Base-by-base conservation (phyloP, 2,888 invertebrate genomes). In the Andrena minutula region DNA sequence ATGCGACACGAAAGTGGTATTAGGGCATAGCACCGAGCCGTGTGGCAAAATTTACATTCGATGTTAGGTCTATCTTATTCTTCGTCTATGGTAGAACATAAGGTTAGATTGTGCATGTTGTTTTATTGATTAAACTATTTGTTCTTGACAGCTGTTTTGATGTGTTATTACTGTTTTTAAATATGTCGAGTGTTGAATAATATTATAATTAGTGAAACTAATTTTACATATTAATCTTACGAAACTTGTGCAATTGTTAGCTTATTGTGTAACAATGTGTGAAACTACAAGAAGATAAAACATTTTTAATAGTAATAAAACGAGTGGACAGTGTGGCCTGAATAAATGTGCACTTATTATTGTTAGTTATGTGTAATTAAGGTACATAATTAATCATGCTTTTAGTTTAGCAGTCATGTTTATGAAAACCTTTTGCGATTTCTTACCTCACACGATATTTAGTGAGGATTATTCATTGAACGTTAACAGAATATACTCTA, bases 71-170 rank as follows among this genome's bases (percentile, higher is more conserved):
- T 41, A 41, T 16, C 41, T 41, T 41, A 41, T 41, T 41, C 41
- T 5, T 41, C 16, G 41, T 20, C 49, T 64, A 63, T 82, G 56
- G 35, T 16, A 16, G 66, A 74, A 51, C 56, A 53, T 75, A 75
- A 71, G 81, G 81, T 82, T 83, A 80, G 61, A 75, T 20, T 60
- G 81, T 81, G 84, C 75, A 84, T 84, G 81, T 78, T 60, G 66
- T 41, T 66, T 80, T 74, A 68, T 61, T 30, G 83, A 83, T 77
- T 70, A 78, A 16, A 35, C 75, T 75, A 69, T 28, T 4, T 64
- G 28, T 53, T 47, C n/a, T n/a, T 64, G 2, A 30, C 63, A 28
- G 10, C 35, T 56, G n/a, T 65, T 49, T 66, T 41, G 35, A 53
- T 58, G 12, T 63, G 53, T 41, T 51, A n/a, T 69, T 53, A 35